phyloP scores from a whole-genome alignment of 2,888 invertebrate genomes.

The Furcula furcula region DNA sequence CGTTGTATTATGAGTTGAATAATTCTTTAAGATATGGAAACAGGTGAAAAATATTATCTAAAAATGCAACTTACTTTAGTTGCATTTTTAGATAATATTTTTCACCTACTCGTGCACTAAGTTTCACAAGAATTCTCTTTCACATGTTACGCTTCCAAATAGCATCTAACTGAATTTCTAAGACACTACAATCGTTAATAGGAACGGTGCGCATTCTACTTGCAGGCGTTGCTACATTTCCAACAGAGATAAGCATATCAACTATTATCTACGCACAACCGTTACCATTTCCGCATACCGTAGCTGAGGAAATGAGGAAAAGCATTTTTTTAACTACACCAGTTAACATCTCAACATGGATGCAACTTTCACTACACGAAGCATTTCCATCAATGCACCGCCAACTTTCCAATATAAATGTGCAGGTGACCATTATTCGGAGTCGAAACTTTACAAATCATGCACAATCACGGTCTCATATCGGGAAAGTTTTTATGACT shows the following conservation, averaged over 20 bases:
- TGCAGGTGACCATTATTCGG: slow-evolving; percentile 49
- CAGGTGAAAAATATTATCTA: too few relatives aligned
- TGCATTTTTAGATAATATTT: too few relatives aligned
- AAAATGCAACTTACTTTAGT: too few relatives aligned
- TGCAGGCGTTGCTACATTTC: slow-evolving; percentile 6
- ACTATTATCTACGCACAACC: slow-evolving; percentile 33
- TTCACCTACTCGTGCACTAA: too few relatives aligned
- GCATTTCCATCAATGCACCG: slow-evolving; percentile 63
- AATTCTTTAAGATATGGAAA: too few relatives aligned
- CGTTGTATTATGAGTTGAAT: too few relatives aligned
- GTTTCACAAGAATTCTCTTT: neutral
- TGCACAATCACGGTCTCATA: slow-evolving; percentile 57
- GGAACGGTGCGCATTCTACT: neutral
- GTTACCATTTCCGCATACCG: slow-evolving; percentile 57
- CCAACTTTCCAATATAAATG: slow-evolving; percentile 73
- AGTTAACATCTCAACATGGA: slow-evolving; percentile 34
- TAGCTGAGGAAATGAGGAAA: slow-evolving; percentile 56
- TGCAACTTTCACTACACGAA: slow-evolving; percentile 39
- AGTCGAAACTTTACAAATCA: slow-evolving; percentile 48
- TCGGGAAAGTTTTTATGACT: slow-evolving; percentile 49
- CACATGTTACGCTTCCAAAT: neutral
- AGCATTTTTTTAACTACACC: slow-evolving; percentile 33
- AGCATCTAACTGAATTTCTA: neutral
- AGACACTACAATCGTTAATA: neutral
- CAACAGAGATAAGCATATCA: slow-evolving; percentile 25